Percentiles rank a stretch among this genome's conserved stretches.
Evolutionary conservation across 2,113 vertebrate genomes (phyloP).

Genomic region (Myiozetetes cayanensis): DNA sequence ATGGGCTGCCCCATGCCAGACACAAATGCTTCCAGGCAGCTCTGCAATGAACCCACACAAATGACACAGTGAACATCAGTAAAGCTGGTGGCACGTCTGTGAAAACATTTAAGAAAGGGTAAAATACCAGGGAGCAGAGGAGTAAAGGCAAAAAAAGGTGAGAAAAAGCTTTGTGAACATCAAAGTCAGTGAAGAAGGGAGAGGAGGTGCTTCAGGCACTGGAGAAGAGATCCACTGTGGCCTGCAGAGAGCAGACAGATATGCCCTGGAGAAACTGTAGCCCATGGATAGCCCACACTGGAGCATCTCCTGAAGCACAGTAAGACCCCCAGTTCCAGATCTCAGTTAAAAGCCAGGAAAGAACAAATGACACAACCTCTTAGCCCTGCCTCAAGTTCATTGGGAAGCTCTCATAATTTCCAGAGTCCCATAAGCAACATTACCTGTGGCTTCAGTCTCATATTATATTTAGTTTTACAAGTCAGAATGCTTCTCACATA

Average conservation of each 20-base stretch:
- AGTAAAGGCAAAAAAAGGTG: neutral
- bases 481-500: neutral
- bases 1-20: neutral
- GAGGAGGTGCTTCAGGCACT: neutral
- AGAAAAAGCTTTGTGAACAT: neutral
- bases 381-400: accelerated
- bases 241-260: neutral
- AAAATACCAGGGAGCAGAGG: neutral
- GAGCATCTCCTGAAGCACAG: neutral
- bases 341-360: neutral
- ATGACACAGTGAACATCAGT: neutral
- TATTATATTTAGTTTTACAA: neutral
- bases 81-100: neutral
- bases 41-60: neutral
- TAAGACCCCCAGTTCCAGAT: neutral
- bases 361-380: neutral
- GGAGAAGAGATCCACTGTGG: neutral
- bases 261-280: neutral
- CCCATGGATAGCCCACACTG: neutral
- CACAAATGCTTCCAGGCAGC: neutral
- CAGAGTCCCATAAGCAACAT: neutral
- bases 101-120: neutral
- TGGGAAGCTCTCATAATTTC: neutral
- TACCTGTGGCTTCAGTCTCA: neutral
- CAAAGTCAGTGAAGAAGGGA: neutral